Conservation (phyloP, 2,888 invertebrate species). For the Deilephila elpenor region DNA sequence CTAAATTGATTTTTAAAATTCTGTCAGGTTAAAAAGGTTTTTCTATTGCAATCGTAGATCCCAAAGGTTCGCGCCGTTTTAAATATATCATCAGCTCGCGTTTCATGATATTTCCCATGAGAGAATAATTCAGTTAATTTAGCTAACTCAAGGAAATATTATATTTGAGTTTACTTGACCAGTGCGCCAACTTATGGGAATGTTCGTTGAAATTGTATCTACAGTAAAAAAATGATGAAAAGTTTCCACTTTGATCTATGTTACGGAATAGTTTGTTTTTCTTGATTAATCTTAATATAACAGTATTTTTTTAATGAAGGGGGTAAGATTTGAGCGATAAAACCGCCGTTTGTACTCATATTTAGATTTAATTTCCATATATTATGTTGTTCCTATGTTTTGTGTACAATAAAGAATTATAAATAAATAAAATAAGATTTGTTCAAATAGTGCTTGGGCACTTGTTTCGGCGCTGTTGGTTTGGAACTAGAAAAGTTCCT, state of each 20-base stretch:
- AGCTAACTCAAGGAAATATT: constrained; percentile 44
- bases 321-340: too few species aligned
- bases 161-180: constrained; percentile 34
- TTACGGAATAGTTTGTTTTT: not conserved
- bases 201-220: not conserved
- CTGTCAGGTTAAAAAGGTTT: constrained; percentile 11
- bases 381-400: too few species aligned
- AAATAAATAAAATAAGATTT: too few species aligned
- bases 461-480: too few species aligned
- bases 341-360: too few species aligned
- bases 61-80: constrained; percentile 42
- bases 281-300: not conserved
- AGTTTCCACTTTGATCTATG: constrained; percentile 2
- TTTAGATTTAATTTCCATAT: too few species aligned
- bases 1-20: not conserved
- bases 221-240: not conserved
- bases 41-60: constrained; percentile 2
- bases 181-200: constrained; percentile 25
- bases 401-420: too few species aligned
- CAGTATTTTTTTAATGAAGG: not conserved
- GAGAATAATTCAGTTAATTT: constrained; percentile 44
- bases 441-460: too few species aligned
- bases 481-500: too few species aligned
- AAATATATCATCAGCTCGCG: constrained; percentile 63
- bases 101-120: constrained; percentile 77